Conservation (phyloP, 2,888 invertebrate species). For the Lamproptera curius region DNA sequence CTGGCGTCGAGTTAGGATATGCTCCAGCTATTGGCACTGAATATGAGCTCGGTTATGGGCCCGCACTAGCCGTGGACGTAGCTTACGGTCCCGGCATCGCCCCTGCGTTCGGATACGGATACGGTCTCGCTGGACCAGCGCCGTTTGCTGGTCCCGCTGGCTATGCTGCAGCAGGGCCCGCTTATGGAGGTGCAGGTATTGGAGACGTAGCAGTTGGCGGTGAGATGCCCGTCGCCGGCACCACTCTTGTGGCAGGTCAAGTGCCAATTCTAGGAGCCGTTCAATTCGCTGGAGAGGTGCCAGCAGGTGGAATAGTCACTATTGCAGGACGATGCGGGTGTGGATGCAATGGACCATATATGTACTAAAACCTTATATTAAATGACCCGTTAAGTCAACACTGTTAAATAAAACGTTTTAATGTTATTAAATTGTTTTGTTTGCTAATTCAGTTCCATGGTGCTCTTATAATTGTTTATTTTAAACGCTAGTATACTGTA, state of each 20-base stretch:
- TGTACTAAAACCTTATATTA: slow-evolving; percentile 1
- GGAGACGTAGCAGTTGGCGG: slow-evolving; percentile 32
- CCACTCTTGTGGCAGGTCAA: slow-evolving; percentile 35
- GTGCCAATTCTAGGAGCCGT: slow-evolving; percentile 39
- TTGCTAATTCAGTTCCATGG: not conserved
- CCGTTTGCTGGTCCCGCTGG: not conserved
- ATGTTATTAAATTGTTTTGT: not conserved
- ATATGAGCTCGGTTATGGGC: slow-evolving; percentile 5
- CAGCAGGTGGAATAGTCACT: slow-evolving; percentile 34
- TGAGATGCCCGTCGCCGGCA: slow-evolving; percentile 37
- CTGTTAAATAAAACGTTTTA: not conserved
- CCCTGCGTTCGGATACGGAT: slow-evolving; percentile 17
- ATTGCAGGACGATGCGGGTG: slow-evolving; percentile 23
- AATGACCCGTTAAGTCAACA: not conserved
- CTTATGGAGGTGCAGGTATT: slow-evolving; percentile 29
- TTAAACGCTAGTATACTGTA: too few species aligned
- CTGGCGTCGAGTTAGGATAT: not conserved
- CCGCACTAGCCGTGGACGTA: not conserved
- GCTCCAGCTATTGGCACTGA: not conserved
- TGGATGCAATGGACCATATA: slow-evolving; percentile 14
- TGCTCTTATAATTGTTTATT: too few species aligned
- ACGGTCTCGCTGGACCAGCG: slow-evolving; percentile 6
- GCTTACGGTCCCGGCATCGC: slow-evolving; percentile 15
- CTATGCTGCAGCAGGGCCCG: slow-evolving; percentile 5
- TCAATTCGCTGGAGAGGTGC: slow-evolving; percentile 35